Evolutionary conservation across 2,888 invertebrate genomes (phyloP).

Genomic region (Eupithecia subfuscata): DNA sequence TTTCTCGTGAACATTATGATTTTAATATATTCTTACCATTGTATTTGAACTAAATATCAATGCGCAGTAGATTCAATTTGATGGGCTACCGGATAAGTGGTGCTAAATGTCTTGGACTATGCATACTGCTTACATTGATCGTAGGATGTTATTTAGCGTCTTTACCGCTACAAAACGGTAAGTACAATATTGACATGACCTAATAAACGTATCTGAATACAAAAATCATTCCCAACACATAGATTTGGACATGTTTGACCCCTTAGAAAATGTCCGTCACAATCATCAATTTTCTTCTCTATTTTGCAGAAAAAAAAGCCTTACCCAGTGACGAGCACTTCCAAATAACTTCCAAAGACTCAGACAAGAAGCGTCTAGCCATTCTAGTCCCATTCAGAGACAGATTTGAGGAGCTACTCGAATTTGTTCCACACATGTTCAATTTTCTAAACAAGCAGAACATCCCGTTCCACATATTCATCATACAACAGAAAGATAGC

Average conservation of each 20-base stretch:
- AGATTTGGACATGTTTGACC: background rate
- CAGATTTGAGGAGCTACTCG: constrained; percentile 96
- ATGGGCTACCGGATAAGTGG: constrained; percentile 72
- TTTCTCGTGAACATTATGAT: constrained; percentile 33
- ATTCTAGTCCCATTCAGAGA: constrained; percentile 97
- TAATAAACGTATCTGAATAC: background rate
- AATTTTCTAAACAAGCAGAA: constrained; percentile 91
- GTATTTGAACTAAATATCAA: constrained; percentile 53
- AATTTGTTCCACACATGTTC: constrained; percentile 95
- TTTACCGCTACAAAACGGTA: constrained; percentile 73
- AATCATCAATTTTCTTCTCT: background rate
- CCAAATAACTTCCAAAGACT: constrained; percentile 29
- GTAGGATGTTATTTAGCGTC: constrained; percentile 78
- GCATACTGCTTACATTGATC: constrained; percentile 72
- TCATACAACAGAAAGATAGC: constrained; percentile 95
- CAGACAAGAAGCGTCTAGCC: constrained; percentile 85
- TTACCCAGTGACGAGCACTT: constrained; percentile 25
- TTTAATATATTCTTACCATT: constrained; percentile 18
- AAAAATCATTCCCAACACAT: background rate
- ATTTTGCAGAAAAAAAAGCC: constrained; percentile 57
- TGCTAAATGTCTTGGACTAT: constrained; percentile 73
- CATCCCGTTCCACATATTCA: constrained; percentile 92
- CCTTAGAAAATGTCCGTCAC: background rate
- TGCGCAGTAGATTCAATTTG: constrained; percentile 64
- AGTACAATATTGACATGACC: constrained; percentile 39